Evolutionary conservation across 2,797 vertebrate genomes (phyloP).

Genomic region (Sciurus vulgaris): DNA sequence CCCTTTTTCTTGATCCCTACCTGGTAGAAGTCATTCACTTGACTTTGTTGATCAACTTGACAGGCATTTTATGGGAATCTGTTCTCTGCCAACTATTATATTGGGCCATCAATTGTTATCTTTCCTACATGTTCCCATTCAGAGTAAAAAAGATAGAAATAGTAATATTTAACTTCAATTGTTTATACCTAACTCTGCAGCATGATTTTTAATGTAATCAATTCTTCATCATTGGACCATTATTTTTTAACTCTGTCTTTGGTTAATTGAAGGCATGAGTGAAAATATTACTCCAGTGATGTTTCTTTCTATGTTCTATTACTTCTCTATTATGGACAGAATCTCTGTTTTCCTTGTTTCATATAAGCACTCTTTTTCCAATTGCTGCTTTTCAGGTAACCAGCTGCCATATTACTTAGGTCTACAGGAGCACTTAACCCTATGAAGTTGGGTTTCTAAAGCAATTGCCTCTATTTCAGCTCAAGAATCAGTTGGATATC

Average conservation of each 20-base stretch:
- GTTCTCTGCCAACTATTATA: not conserved
- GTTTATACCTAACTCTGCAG: not conserved
- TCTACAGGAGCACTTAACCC: not conserved
- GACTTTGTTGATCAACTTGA: not conserved
- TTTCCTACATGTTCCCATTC: constrained; percentile 3
- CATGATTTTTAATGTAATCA: constrained; percentile 44
- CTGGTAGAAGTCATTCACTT: not conserved
- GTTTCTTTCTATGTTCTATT: not conserved
- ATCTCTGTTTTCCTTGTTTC: not conserved
- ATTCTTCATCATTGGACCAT: not conserved
- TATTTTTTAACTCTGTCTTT: constrained; percentile 42
- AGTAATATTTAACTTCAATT: constrained; percentile 37
- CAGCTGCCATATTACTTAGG: not conserved
- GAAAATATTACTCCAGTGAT: not conserved
- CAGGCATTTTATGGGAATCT: not conserved
- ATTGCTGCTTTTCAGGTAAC: not conserved
- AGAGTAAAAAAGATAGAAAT: constrained; percentile 1
- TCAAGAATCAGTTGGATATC: not conserved
- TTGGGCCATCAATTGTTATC: not conserved
- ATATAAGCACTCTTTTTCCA: not conserved
- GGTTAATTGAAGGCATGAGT: constrained; percentile 21
- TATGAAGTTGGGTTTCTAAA: constrained; percentile 4
- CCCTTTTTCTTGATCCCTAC: not conserved
- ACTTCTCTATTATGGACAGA: not conserved
- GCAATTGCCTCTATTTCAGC: not conserved